Percentiles rank a stretch among this genome's conserved stretches.
Evolutionary conservation across 2,888 invertebrate species (phyloP).

Genomic region (Drosophila quinaria): DNA sequence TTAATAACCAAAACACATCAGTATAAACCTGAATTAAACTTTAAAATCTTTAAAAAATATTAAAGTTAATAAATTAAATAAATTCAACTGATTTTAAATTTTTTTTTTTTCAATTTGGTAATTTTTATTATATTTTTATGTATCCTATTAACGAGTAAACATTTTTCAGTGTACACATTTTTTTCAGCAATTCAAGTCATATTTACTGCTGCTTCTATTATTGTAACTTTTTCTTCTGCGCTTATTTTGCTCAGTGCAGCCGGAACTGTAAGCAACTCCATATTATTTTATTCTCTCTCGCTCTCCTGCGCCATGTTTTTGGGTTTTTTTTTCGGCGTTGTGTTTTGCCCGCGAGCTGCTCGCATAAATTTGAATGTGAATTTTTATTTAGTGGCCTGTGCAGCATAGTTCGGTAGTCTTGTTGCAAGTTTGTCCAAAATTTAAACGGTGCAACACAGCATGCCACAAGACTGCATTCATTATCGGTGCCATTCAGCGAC

Average conservation of each 20-base stretch:
- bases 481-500: slow-evolving; percentile 58
- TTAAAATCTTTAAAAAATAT: no score
- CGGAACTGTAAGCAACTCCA: slow-evolving; percentile 47
- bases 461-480: slow-evolving; percentile 36
- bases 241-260: slow-evolving; percentile 24
- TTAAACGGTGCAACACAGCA: slow-evolving; percentile 20
- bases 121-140: no score
- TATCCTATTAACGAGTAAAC: no score
- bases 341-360: slow-evolving; percentile 27
- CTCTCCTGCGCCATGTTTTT: not conserved
- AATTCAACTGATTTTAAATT: no score
- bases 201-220: not conserved
- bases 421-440: slow-evolving; percentile 35
- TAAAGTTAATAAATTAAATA: no score
- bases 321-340: not conserved
- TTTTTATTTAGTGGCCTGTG: slow-evolving; percentile 49
- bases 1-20: no score
- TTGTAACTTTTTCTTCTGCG: not conserved
- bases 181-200: not conserved
- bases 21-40: no score
- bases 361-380: slow-evolving; percentile 64
- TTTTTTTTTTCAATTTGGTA: no score
- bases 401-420: slow-evolving; percentile 6
- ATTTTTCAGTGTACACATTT: not conserved
- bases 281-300: slow-evolving; percentile 49